Conservation (phyloP, 2,797 vertebrate genomes). For the Chelidonichthys spinosus region DNA sequence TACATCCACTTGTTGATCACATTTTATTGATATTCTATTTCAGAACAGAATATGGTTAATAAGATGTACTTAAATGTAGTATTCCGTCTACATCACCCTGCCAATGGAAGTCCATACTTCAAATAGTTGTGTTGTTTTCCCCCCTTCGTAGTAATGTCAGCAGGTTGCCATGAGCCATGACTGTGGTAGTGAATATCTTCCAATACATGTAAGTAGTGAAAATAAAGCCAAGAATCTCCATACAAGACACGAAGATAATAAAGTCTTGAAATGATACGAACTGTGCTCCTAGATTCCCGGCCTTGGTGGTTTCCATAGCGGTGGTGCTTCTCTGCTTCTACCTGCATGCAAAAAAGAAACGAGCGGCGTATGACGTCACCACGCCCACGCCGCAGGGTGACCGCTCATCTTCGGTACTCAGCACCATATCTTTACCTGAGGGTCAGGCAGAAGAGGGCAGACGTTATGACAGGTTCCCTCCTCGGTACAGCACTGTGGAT, state of each 20-base stretch:
- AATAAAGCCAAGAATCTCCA: not conserved
- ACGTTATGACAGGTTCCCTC: slow-evolving; percentile 40
- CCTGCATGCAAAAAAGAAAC: slow-evolving; percentile 49
- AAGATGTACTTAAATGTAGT: not conserved
- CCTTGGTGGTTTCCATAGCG: slow-evolving; percentile 49
- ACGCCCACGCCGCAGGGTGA: not conserved
- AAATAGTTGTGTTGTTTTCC: not conserved
- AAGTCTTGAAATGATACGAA: not conserved
- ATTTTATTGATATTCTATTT: not conserved
- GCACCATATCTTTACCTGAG: slow-evolving; percentile 37
- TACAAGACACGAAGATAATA: not conserved
- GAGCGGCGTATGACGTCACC: slow-evolving; percentile 16
- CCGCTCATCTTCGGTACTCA: not conserved
- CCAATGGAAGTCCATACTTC: not conserved
- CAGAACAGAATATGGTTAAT: not conserved
- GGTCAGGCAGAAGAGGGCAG: slow-evolving; percentile 13
- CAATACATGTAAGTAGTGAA: slow-evolving; percentile 62
- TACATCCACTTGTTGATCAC: not conserved
- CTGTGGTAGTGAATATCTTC: not conserved
- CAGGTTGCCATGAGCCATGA: slow-evolving; percentile 44
- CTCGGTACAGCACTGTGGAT: slow-evolving; percentile 63
- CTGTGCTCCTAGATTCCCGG: slow-evolving; percentile 59
- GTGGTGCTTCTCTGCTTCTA: slow-evolving; percentile 68
- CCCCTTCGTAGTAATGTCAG: slow-evolving; percentile 39
- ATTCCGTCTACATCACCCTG: not conserved